Base-by-base conservation (phyloP, 2,797 vertebrate species). In the Acanthornis magna region DNA sequence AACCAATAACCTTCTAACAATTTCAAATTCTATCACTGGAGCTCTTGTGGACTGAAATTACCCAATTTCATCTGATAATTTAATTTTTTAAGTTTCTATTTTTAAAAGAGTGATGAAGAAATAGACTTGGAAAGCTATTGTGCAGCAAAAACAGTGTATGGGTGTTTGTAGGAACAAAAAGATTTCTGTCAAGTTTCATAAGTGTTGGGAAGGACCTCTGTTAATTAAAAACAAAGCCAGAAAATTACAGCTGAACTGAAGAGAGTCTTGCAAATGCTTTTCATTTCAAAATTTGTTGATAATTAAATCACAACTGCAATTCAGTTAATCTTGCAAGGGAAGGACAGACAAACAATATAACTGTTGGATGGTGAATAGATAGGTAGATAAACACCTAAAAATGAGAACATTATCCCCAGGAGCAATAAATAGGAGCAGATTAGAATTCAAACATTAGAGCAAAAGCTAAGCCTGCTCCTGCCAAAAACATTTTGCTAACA, bases 221-320 rank as follows among this genome's bases (percentile, higher is more conserved):
- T 70, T 93, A 89, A 93, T 88, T 96, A 93, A 89, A 95, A 96
- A 47, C 54, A 97, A 96, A 96, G 95, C 96, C 78, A 96, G 89
- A 96, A 96, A 88, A 72, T 95, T 88, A 54, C 50, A 85, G 40
- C 75, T 84, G 63, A 91, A 67, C 38, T 67, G 83, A 85, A 36
- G 66, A 89, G 60, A 75, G 62, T 29, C 47, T 77, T 95, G 62
- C 54, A 92, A 89, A 89, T 72, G 34, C 54, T 90, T 93, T 79
- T 91, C 62, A 60, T 92, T 93, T 95, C 88, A 73, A 77, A 89
- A 78, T 86, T 81, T 93, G 34, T 47, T 80, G 57, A 71, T 88
- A 83, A 92, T 84, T 94, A 86, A 73, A 82, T 76, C 27, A 68
- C 23, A 73, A 93, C 58, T 76, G 32, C 45, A 87, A 58, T 87